These are phyloP conservation scores for Coenonympha arcania DNA, from an alignment of 2,888 invertebrate genomes.

Conservation along the genomic window DNA sequence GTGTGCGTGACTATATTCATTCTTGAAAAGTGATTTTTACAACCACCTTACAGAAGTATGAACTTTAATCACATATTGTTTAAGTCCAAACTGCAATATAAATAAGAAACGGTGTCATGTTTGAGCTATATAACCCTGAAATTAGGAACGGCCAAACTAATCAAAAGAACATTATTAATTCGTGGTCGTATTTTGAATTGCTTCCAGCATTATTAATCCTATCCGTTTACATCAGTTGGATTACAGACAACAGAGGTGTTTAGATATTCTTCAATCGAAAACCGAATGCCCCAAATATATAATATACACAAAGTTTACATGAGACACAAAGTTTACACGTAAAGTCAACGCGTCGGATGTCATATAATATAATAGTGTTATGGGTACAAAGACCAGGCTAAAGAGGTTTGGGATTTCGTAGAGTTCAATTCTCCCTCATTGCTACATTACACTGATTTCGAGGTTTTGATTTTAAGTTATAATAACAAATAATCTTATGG, in stretches of 20 bases:
- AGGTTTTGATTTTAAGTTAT: no score
- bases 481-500: no score
- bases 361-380: no score
- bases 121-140: slow-evolving; percentile 56
- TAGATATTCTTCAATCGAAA: no score
- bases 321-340: no score
- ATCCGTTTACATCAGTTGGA: not conserved
- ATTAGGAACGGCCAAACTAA: slow-evolving; percentile 60
- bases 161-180: slow-evolving; percentile 53
- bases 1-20: slow-evolving; percentile 60
- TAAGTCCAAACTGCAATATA: slow-evolving; percentile 40
- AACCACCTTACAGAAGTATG: slow-evolving; percentile 41
- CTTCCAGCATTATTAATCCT: not conserved
- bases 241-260: not conserved
- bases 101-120: slow-evolving; percentile 54
- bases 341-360: no score
- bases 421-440: no score
- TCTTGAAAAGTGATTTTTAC: slow-evolving; percentile 64
- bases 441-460: no score
- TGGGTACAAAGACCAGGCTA: no score
- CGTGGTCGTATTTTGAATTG: slow-evolving; percentile 34
- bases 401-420: no score
- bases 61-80: slow-evolving; percentile 37
- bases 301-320: no score
- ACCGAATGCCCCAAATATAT: no score